Evolutionary conservation across 1,140 invertebrate species (phyloP), one percentile per base, ranked within the genome.

Genomic region (Eupristina koningsbergeri): DNA sequence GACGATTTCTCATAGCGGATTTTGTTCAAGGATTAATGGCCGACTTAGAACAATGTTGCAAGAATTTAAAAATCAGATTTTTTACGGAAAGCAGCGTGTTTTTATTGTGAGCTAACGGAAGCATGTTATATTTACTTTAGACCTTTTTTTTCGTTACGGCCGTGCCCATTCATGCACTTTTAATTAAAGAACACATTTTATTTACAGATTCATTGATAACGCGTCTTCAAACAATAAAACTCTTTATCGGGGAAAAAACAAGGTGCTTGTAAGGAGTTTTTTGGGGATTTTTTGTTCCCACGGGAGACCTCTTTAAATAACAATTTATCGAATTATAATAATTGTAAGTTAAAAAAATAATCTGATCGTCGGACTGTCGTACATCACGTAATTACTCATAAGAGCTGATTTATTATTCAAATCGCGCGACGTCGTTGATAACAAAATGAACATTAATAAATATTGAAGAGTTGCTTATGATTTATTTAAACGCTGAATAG

Each of bases 1-100:
- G 58, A 63, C 13, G 36, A 31, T 83, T 83, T 83, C 76, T 83
- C 74, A 69, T 77, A 50, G 26, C 34, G 63, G 36, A 77, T 76
- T 83, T 83, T 31, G 74, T 58, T 29, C 41, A 63, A 78, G n/a
- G 50, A 83, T 83, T 83, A 78, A 83, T 83, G 50, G 75, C n/a
- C 8, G 45, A 41, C 47, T 45, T 73, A 71, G 75, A 83, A 83
- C 81, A 83, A 83, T 83, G 81, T 61, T 71, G 67, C 61, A 13
- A 53, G 5, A 31, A 36, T 36, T 78, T 83, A 83, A 83, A 79
- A 78, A 83, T 81, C 39, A 41, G 36, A 81, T n/a, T 58, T 74
- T 80, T 75, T 73, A 58, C 36, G 50, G 34, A 50, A 73, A 80
- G n/a, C n/a, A 50, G 64, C n/a, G 29, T 80, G 63, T 53, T 69